phyloP scores from a whole-genome alignment of 2,113 vertebrate genomes.

The Malurus melanocephalus region DNA sequence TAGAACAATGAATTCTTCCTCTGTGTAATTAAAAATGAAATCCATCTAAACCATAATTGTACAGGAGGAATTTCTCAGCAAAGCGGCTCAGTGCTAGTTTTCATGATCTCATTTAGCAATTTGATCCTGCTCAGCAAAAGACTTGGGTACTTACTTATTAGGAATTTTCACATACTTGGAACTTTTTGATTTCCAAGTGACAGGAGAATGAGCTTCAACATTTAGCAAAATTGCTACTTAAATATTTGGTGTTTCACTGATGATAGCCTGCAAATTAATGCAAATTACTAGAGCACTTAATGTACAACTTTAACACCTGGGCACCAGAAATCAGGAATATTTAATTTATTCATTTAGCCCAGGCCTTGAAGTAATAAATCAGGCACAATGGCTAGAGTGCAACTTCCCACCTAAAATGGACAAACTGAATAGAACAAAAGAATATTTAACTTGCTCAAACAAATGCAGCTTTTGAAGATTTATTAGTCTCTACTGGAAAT shows the following conservation, averaged over 20 bases:
- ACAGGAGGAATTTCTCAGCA: neutral
- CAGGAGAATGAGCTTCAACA: neutral
- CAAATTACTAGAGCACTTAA: neutral
- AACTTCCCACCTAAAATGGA: constrained; percentile 1
- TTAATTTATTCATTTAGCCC: neutral
- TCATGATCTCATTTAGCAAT: neutral
- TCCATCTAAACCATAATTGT: neutral
- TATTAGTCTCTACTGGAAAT: neutral
- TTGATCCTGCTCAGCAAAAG: neutral
- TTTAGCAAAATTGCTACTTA: neutral
- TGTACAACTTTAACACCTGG: constrained; percentile 25
- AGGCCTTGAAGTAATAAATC: constrained; percentile 10
- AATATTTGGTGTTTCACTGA: neutral
- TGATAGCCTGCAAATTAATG: constrained; percentile 3
- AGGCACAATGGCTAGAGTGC: neutral
- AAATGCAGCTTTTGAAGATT: neutral
- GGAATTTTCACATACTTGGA: neutral
- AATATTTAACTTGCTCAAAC: constrained; percentile 11
- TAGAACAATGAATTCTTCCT: neutral
- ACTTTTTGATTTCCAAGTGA: neutral
- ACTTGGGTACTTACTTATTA: neutral
- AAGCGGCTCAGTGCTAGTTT: neutral
- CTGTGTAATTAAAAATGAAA: neutral
- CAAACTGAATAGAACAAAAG: constrained; percentile 6
- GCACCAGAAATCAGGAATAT: constrained; percentile 23